These are phyloP conservation scores for Scomber colias DNA, from an alignment of 2,113 vertebrate species.

Conservation along the genomic window DNA sequence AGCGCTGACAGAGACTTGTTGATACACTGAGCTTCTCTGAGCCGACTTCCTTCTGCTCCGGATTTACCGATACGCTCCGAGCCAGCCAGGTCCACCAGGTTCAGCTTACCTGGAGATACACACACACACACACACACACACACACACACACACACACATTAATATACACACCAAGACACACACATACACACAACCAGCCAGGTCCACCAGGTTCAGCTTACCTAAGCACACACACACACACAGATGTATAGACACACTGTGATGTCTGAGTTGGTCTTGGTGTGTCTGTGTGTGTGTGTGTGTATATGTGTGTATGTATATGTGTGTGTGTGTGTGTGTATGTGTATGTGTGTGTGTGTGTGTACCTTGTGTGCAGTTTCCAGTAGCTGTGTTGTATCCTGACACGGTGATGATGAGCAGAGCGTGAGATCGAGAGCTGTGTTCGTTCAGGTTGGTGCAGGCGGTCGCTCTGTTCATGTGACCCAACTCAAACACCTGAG, in stretches of 20 bases:
- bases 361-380: slow-evolving; percentile 90
- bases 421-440: slow-evolving; percentile 96
- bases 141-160: too few species aligned
- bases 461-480: slow-evolving; percentile 92
- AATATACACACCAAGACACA: too few species aligned
- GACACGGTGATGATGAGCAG: slow-evolving; percentile 92
- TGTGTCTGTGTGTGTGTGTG: background rate
- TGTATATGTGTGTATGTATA: background rate
- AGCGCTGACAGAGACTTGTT: slow-evolving; percentile 95
- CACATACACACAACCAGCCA: too few species aligned
- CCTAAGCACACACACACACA: too few species aligned
- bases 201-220: too few species aligned
- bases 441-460: slow-evolving; percentile 94
- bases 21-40: slow-evolving; percentile 96
- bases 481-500: slow-evolving; percentile 93
- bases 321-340: background rate
- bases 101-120: slow-evolving; percentile 89
- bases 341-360: slow-evolving; percentile 25
- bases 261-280: too few species aligned
- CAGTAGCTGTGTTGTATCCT: slow-evolving; percentile 90
- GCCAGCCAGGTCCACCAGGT: slow-evolving; percentile 96
- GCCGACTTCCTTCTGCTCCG: slow-evolving; percentile 92
- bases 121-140: background rate
- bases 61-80: slow-evolving; percentile 95
- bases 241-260: too few species aligned